phyloP scores from a whole-genome alignment of 2,797 vertebrate genomes.

The Eutrigla gurnardus region DNA sequence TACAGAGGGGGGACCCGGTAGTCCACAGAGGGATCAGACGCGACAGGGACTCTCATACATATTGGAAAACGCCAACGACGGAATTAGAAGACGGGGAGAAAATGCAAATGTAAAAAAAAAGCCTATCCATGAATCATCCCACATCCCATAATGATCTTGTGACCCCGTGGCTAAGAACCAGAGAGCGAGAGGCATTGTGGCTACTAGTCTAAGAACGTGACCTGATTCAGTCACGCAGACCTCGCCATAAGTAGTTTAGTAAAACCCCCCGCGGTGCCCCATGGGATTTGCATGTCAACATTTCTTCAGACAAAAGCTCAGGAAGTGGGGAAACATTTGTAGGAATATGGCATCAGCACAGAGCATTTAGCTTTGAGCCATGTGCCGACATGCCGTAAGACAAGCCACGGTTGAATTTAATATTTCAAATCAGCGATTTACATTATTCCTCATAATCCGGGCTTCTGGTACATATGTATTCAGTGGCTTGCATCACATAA shows the following conservation, averaged over 20 bases:
- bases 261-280: constrained; percentile 18
- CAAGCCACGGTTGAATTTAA: constrained; percentile 2
- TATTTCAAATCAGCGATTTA: constrained; percentile 22
- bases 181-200: background rate
- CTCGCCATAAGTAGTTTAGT: background rate
- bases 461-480: constrained; percentile 12
- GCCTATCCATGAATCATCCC: constrained; percentile 11
- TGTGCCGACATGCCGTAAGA: no score
- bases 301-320: constrained; percentile 64
- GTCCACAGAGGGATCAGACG: background rate
- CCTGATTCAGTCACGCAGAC: background rate
- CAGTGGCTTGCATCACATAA: constrained; percentile 2
- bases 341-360: constrained; percentile 5
- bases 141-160: background rate
- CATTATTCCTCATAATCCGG: constrained; percentile 2
- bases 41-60: background rate
- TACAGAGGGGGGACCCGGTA: background rate
- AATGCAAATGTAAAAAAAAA: background rate
- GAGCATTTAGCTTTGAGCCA: constrained; percentile 16
- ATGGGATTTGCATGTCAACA: constrained; percentile 9
- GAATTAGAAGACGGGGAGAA: background rate
- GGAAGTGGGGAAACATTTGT: constrained; percentile 48
- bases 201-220: background rate
- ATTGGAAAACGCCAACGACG: no score
- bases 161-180: constrained; percentile 5